Conservation (phyloP, 2,113 vertebrate genomes). For the Columba livia region DNA sequence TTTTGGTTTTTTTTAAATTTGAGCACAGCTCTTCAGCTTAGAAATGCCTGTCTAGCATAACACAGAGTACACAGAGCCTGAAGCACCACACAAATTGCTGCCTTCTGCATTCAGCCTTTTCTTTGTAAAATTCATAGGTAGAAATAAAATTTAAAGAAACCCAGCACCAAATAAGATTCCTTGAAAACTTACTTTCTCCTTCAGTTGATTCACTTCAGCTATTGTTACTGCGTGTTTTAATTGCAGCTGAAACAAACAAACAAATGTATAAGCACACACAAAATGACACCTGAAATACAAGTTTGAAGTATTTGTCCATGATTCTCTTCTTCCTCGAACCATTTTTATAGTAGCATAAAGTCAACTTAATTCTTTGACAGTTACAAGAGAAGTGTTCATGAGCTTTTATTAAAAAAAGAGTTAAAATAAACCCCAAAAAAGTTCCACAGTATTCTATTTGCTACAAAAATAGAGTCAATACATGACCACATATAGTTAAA, state of each 20-base stretch:
- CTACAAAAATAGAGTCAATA: background rate
- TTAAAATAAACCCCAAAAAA: background rate
- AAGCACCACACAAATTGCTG: background rate
- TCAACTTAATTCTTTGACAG: background rate
- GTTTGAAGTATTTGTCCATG: background rate
- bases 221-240: conserved; percentile 82
- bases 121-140: background rate
- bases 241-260: conserved; percentile 77
- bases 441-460: background rate
- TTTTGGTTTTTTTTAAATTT: background rate
- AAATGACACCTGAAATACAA: background rate
- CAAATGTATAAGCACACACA: background rate
- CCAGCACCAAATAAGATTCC: background rate
- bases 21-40: background rate
- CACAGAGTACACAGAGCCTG: accelerated
- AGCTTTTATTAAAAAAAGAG: background rate
- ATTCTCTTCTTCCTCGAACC: background rate
- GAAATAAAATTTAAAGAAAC: background rate
- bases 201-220: conserved; percentile 85
- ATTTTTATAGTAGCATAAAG: background rate
- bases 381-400: background rate
- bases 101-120: background rate
- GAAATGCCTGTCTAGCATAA: background rate
- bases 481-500: background rate
- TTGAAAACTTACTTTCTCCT: conserved; percentile 81